Base-by-base conservation (phyloP, 2,888 invertebrate genomes). In the Cerastis rubricosa region DNA sequence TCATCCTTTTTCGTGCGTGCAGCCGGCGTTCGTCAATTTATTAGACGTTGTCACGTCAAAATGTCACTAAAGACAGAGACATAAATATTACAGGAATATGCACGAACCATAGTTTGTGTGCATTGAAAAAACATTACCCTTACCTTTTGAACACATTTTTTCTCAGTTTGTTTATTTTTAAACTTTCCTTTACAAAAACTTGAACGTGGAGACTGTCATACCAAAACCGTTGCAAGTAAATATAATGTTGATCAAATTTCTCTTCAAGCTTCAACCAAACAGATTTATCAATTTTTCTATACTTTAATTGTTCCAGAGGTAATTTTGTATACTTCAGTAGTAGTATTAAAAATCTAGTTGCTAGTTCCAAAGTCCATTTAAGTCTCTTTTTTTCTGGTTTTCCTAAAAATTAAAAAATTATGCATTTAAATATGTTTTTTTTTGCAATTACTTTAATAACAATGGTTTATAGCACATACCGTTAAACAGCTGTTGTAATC, bases 201-300 rank as follows among this genome's bases (percentile, higher is more conserved):
- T 96, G 96, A 0, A 90, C 90, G 91, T 96, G 95, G 14, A 96
- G 90, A 73, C 82, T 90, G 6, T 74, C 70, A 72, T 92, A 90
- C 96, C 96, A 96, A 90, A 94, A 94, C 22, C 71, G 72, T 84
- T 93, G 91, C 78, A 95, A 88, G 84, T 92, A 85, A 57, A 84
- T 57, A 78, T 92, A 90, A 57, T 91, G 87, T 7, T 93, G 92
- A 7, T 91, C 88, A 87, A 95, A 92, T 71, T 93, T 90, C 6
- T 91, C 73, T 85, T 91, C 90, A 5, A 95, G 67, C 80, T 92
- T 90, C 12, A 90, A 63, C 95, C 95, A 96, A 78, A 95, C 85
- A 49, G 89, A 84, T 83, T 88, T 93, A 19, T 93, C 92, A 85
- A 96, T 88, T 76, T 78, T 90, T 76, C 78, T 91, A 83, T 95